Percentiles rank a stretch among this genome's conserved stretches.
phyloP scores from a whole-genome alignment of 1,140 invertebrate genomes.

The Zeugodacus cucurbitae region DNA sequence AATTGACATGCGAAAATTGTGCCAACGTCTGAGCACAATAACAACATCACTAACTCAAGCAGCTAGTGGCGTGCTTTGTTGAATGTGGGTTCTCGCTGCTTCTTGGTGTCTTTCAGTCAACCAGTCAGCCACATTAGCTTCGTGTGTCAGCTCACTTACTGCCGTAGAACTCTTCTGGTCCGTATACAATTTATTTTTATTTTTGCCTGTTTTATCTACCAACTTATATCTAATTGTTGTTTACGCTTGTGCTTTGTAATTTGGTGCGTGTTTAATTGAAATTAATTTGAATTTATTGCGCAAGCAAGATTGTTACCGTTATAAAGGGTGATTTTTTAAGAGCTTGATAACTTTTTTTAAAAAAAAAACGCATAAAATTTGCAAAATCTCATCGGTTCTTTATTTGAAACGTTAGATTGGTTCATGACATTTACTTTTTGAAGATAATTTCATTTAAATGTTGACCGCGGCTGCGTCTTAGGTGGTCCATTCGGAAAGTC shows the following conservation, averaged over 20 bases:
- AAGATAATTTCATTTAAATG: too few species aligned
- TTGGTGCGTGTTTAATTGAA: slow-evolving; percentile 15
- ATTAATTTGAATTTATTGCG: slow-evolving; percentile 25
- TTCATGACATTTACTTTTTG: too few species aligned
- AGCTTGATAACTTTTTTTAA: too few species aligned
- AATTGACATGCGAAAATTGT: slow-evolving; percentile 32
- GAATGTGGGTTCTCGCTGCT: not conserved
- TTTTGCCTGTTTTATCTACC: not conserved
- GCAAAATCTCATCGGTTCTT: too few species aligned
- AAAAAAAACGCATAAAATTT: too few species aligned
- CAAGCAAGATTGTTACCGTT: not conserved
- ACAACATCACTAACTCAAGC: not conserved
- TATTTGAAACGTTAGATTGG: too few species aligned
- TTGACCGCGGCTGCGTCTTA: too few species aligned
- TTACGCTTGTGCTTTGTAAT: not conserved
- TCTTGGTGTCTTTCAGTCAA: not conserved
- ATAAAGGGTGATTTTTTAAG: too few species aligned
- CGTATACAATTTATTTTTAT: not conserved
- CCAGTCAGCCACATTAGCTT: not conserved
- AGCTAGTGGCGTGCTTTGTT: not conserved
- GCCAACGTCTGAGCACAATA: not conserved
- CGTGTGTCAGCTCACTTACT: not conserved
- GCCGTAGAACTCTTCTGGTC: not conserved
- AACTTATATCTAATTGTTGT: not conserved
- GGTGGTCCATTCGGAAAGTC: too few species aligned